These are phyloP conservation scores for Melanerpes formicivorus DNA, from an alignment of 2,113 vertebrate genomes.

Conservation along the genomic window DNA sequence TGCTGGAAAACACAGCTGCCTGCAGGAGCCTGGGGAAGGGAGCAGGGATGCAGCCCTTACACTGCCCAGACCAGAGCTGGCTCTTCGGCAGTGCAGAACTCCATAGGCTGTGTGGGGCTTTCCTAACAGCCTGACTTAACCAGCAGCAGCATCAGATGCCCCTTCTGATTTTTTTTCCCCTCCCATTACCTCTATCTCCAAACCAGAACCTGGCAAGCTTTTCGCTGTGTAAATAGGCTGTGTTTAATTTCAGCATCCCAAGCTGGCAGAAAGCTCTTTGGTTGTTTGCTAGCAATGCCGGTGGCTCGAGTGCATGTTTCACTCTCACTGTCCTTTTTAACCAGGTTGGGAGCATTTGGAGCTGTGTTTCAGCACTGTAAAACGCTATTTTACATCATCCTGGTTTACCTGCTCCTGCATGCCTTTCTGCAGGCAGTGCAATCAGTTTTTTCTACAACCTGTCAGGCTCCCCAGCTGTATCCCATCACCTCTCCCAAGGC, in stretches of 20 bases:
- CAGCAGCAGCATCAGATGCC: neutral
- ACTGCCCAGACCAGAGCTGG: neutral
- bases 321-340: neutral
- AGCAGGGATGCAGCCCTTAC: neutral
- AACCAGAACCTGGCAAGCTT: neutral
- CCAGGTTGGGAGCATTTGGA: neutral
- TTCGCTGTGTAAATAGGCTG: neutral
- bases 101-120: neutral
- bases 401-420: neutral
- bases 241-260: neutral
- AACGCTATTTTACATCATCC: neutral
- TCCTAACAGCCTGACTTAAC: neutral
- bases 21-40: neutral
- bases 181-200: neutral
- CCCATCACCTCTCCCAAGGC: neutral
- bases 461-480: neutral
- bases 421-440: neutral
- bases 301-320: neutral
- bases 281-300: neutral
- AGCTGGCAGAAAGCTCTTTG: neutral
- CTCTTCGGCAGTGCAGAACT: neutral
- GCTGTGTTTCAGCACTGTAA: neutral
- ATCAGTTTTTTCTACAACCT: neutral
- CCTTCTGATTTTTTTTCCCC: neutral
- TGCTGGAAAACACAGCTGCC: neutral